Base-by-base conservation (phyloP, 1,140 invertebrate genomes). In the Leptopilina boulardi region DNA sequence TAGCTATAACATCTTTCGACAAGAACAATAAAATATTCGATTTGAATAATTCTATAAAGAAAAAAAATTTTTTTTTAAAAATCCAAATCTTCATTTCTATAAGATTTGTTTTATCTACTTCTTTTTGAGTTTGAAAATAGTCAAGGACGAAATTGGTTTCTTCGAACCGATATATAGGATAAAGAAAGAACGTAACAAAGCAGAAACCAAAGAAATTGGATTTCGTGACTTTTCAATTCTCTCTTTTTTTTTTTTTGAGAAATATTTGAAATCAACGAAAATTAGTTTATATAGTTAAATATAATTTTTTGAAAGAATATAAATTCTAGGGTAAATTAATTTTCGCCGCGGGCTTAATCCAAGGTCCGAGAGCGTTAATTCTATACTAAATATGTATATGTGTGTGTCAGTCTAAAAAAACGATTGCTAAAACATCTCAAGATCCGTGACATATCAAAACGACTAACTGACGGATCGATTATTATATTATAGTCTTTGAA, bases 1-100 rank as follows among this genome's bases (percentile, higher is more conserved):
- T 84, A 87, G 82, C 84, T 82, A n/a, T n/a, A 86, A 86, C 84
- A 87, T 72, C 74, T 77, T 21, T 56, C 8, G 18, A 56, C 2
- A 10, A 11, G n/a, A 5, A 15, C 11, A 23, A 23, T 23, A 59
- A n/a, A 59, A 59, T 59, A 1, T 13, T 13, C 0, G 21, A 59
- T 26, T 59, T 26, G 6, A 34, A 34, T 34, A 34, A 34, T 38
- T 38, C 5, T 30, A 30, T 2, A 38, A 38, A 38, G 0, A 38
- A 38, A 6, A 38, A 38, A 38, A 38, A 38, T 9, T 38, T 9
- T 38, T 44, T 44, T 11, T 59, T 30, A 13, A n/a, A n/a, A n/a
- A n/a, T n/a, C 51, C 6, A 2, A 66, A 66, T n/a, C 6, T 13
- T 66, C 59, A n/a, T n/a, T n/a, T n/a, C n/a, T n/a, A n/a, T n/a